These are phyloP conservation scores for Melipona beecheii DNA, from an alignment of 2,888 invertebrate species.

Conservation along the genomic window DNA sequence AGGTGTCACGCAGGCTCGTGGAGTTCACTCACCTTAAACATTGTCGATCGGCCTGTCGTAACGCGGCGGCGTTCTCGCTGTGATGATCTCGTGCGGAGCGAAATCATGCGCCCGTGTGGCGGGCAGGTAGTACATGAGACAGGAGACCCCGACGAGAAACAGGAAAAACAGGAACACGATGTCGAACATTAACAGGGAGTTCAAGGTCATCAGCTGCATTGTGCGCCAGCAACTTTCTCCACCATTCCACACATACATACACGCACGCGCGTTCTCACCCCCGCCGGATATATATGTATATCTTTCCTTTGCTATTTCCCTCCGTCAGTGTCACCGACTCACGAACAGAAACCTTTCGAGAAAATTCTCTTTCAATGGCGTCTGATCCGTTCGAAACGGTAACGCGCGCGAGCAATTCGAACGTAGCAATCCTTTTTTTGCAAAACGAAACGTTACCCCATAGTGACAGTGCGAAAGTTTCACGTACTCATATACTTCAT, in stretches of 20 bases:
- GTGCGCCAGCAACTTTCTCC: slow-evolving; percentile 76
- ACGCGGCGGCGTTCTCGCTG: slow-evolving; percentile 77
- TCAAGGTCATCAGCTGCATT: slow-evolving; percentile 94
- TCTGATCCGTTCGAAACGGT: background rate
- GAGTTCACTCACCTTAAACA: slow-evolving; percentile 82
- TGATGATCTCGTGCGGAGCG: slow-evolving; percentile 82
- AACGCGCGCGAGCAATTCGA: background rate
- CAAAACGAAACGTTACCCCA: too few relatives aligned
- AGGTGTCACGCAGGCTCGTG: too few relatives aligned
- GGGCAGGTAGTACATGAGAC: slow-evolving; percentile 92
- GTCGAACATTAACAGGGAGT: slow-evolving; percentile 95
- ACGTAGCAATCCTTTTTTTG: slow-evolving; percentile 32
- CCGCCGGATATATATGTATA: background rate
- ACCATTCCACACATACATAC: slow-evolving; percentile 77
- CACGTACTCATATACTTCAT: too few relatives aligned
- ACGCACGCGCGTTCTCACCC: slow-evolving; percentile 28
- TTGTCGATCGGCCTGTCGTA: slow-evolving; percentile 81
- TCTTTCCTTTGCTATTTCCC: background rate
- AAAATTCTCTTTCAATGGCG: background rate
- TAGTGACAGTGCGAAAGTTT: too few relatives aligned
- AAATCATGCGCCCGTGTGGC: slow-evolving; percentile 85
- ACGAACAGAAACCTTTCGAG: background rate
- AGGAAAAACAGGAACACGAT: slow-evolving; percentile 94
- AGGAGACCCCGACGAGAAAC: slow-evolving; percentile 93
- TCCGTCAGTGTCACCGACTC: background rate